Evolutionary conservation across 2,888 invertebrate genomes (phyloP).

Genomic region (Gymnosoma rotundatum): DNA sequence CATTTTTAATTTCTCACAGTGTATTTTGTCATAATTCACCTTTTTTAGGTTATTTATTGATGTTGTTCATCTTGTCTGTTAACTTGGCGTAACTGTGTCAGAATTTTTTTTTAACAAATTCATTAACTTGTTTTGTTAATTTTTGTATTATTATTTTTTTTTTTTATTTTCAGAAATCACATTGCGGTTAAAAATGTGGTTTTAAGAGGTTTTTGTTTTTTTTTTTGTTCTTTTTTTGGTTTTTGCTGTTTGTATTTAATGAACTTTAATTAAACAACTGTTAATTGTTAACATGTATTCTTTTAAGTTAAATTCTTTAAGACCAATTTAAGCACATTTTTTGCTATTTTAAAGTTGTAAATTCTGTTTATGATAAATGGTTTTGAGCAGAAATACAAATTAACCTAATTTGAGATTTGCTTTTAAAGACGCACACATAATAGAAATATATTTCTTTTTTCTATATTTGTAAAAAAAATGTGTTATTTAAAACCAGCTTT

Average conservation of each 20-base stretch:
- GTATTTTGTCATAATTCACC: not conserved
- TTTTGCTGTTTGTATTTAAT: conserved; percentile 4
- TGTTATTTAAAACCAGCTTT: not conserved
- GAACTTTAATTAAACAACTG: conserved; percentile 32
- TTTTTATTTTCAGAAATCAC: conserved; percentile 23
- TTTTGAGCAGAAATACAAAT: conserved; percentile 7
- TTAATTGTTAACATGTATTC: conserved; percentile 4
- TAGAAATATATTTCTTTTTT: not conserved
- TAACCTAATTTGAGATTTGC: conserved; percentile 36
- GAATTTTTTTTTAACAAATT: conserved; percentile 51
- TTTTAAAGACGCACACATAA: not conserved
- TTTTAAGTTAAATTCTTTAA: conserved; percentile 11
- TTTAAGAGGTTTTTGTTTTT: conserved; percentile 33
- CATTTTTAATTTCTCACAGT: not conserved
- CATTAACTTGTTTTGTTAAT: conserved; percentile 36
- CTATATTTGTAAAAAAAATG: not conserved
- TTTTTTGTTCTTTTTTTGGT: conserved; percentile 1
- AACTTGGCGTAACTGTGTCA: conserved; percentile 62
- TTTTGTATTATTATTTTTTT: not conserved
- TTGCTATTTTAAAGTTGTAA: conserved; percentile 13
- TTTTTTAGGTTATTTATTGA: conserved; percentile 7
- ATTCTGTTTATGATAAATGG: conserved; percentile 19
- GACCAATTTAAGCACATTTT: not conserved
- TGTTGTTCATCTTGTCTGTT: conserved; percentile 28
- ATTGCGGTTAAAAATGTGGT: conserved; percentile 13